Evolutionary conservation across 2,888 invertebrate species (phyloP).

Genomic region (Cetonia aurata): DNA sequence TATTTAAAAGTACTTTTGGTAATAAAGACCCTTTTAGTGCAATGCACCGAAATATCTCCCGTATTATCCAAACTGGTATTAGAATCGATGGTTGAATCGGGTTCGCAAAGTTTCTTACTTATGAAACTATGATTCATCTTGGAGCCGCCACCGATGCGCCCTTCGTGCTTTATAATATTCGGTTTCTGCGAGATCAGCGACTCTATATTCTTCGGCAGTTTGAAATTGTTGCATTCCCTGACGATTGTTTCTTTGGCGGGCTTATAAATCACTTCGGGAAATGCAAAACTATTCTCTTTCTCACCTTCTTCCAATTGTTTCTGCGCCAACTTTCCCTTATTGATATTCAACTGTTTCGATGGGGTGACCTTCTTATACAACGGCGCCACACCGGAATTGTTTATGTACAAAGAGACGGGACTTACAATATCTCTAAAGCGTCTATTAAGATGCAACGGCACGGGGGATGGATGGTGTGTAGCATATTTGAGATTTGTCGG

Average conservation of each 20-base stretch:
- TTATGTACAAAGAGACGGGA: conserved; percentile 39
- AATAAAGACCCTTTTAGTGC: conserved; percentile 10
- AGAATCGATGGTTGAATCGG: conserved; percentile 9
- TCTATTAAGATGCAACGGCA: conserved; percentile 5
- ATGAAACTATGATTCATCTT: background rate
- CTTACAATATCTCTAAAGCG: conserved; percentile 33
- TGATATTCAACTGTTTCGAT: background rate
- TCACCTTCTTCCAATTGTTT: background rate
- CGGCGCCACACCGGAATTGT: conserved; percentile 33
- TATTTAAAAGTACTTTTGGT: background rate
- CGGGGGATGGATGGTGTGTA: background rate
- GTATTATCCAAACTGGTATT: conserved; percentile 18
- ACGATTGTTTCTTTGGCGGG: conserved; percentile 21
- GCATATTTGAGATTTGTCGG: background rate
- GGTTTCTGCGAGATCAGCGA: conserved; percentile 30
- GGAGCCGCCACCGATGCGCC: background rate
- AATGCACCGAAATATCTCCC: conserved; percentile 32
- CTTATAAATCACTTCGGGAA: conserved; percentile 39
- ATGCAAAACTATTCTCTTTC: conserved; percentile 28
- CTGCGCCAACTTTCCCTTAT: background rate
- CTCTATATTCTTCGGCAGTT: conserved; percentile 32
- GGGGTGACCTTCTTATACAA: conserved; percentile 37
- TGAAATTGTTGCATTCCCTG: conserved; percentile 9
- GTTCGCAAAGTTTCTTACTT: conserved; percentile 12
- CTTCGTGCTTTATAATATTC: conserved; percentile 26